These are phyloP conservation scores for Drosophila yakuba DNA, from an alignment of 1,140 invertebrate genomes.

Conservation along the genomic window DNA sequence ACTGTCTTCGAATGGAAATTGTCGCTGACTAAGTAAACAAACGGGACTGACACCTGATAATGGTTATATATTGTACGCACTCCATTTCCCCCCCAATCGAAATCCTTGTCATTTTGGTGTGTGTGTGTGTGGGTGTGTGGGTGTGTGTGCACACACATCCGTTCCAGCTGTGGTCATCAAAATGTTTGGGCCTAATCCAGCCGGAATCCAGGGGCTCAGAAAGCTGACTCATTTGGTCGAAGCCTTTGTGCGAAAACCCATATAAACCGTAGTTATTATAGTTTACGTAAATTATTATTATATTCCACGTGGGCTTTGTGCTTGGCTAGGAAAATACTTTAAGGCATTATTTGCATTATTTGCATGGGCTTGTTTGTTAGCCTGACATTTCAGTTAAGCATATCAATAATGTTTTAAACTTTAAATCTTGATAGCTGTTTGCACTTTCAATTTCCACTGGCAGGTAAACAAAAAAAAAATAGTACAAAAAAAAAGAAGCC, in stretches of 20 bases:
- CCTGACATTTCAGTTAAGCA: no score
- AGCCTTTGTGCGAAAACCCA: neutral
- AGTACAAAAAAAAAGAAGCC: neutral
- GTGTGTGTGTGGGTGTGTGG: no score
- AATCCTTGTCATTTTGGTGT: neutral
- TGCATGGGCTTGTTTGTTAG: neutral
- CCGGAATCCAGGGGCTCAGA: slow-evolving; percentile 4
- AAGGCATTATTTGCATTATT: neutral
- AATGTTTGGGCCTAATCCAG: slow-evolving; percentile 17
- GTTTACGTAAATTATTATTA: slow-evolving; percentile 42
- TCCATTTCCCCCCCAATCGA: slow-evolving; percentile 5
- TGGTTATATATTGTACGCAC: slow-evolving; percentile 59
- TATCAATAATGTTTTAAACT: no score
- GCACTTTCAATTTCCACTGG: slow-evolving; percentile 21
- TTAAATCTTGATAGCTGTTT: neutral
- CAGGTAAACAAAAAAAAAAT: neutral
- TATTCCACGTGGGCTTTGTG: neutral
- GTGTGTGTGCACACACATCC: neutral
- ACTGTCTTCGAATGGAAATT: slow-evolving; percentile 51
- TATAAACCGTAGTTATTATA: slow-evolving; percentile 18
- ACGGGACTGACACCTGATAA: slow-evolving; percentile 67
- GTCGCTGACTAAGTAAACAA: slow-evolving; percentile 63
- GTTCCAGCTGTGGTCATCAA: slow-evolving; percentile 40
- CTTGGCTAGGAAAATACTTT: neutral
- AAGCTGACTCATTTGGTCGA: slow-evolving; percentile 26